A percentile compares a stretch with the other conserved stretches of the same genome.
phyloP scores from a whole-genome alignment of 2,113 vertebrate species.

The Rhineura floridana region DNA sequence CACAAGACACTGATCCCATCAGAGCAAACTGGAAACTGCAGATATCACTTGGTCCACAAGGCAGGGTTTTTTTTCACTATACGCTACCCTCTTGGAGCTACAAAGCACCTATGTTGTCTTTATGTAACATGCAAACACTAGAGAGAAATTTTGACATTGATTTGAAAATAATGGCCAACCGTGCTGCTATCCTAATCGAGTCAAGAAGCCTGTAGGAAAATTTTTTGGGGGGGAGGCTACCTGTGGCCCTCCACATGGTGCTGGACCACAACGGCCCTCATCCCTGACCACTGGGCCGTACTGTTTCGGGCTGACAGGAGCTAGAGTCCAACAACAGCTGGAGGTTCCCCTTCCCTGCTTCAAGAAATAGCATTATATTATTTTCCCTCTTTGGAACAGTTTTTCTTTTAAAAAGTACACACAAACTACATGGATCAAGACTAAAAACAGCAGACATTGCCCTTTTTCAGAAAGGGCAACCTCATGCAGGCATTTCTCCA shows the following conservation, averaged over 20 bases:
- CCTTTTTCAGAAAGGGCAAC: neutral
- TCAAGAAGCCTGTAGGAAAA: neutral
- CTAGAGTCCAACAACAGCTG: neutral
- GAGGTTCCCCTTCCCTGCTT: neutral
- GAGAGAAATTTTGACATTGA: neutral
- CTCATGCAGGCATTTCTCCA: neutral
- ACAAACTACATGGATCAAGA: neutral
- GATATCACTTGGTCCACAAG: neutral
- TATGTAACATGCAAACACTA: neutral
- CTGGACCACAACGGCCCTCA: neutral
- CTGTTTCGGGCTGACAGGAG: neutral
- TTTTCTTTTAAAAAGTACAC: no score
- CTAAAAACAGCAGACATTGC: neutral
- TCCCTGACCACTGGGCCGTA: neutral
- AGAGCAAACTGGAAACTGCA: neutral
- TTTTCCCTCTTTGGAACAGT: neutral
- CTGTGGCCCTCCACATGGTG: neutral
- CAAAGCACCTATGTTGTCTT: neutral
- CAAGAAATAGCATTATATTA: neutral
- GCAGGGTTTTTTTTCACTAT: neutral
- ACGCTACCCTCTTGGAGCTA: neutral
- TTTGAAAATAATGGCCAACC: neutral
- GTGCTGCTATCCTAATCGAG: neutral
- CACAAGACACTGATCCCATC: neutral
- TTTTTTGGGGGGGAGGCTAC: neutral